These are phyloP conservation scores for Orthonevra nobilis DNA, from an alignment of 2,888 invertebrate species.

Conservation along the genomic window DNA sequence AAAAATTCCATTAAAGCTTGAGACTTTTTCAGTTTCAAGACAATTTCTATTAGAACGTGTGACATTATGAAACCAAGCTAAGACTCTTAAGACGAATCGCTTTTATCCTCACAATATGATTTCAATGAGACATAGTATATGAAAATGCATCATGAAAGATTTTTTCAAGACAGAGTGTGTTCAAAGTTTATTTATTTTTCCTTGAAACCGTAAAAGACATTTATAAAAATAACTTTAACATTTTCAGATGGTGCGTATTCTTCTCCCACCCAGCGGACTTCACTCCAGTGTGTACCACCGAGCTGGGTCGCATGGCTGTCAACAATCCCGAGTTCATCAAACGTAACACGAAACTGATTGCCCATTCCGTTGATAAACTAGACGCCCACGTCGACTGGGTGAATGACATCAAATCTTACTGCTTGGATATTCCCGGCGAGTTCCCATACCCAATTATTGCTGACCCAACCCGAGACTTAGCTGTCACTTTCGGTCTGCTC, in stretches of 20 bases:
- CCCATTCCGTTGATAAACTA: constrained; percentile 89
- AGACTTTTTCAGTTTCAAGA: too few species aligned
- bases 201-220: too few species aligned
- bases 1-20: too few species aligned
- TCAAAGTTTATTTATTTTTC: too few species aligned
- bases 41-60: too few species aligned
- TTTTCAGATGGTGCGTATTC: constrained; percentile 89
- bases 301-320: constrained; percentile 88
- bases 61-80: too few species aligned
- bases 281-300: constrained; percentile 95
- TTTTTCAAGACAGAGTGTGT: too few species aligned
- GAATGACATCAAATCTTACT: constrained; percentile 87
- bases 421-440: constrained; percentile 85
- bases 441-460: constrained; percentile 92
- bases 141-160: too few species aligned
- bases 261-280: constrained; percentile 95
- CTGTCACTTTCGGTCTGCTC: constrained; percentile 88
- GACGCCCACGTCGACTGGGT: constrained; percentile 89
- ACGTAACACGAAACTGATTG: constrained; percentile 87
- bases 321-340: constrained; percentile 86
- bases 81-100: too few species aligned
- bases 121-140: too few species aligned
- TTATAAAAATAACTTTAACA: neutral
- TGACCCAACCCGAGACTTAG: constrained; percentile 86
- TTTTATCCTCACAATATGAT: too few species aligned